Evolutionary conservation across 2,113 vertebrate genomes (phyloP).

Genomic region (Notiomystis cincta): DNA sequence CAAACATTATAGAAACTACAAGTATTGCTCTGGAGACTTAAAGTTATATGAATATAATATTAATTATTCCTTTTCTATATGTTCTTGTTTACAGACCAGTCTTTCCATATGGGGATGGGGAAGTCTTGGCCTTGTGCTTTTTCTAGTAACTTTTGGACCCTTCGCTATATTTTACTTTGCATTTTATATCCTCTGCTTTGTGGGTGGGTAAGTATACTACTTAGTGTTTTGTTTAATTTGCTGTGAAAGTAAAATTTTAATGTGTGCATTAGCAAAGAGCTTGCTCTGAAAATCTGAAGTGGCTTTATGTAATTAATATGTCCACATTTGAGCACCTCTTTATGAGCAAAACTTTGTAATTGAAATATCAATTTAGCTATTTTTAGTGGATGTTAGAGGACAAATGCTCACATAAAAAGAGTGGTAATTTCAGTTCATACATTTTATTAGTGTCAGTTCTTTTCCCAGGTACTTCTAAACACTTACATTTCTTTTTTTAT

Average conservation of each 20-base stretch:
- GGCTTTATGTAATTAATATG: background rate
- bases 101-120: slow-evolving; percentile 99
- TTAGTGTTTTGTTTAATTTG: background rate
- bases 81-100: slow-evolving; percentile 85
- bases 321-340: background rate
- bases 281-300: background rate
- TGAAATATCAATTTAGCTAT: background rate
- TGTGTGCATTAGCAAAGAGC: background rate
- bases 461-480: background rate
- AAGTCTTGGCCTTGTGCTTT: slow-evolving; percentile 92
- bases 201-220: slow-evolving; percentile 88
- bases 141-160: slow-evolving; percentile 95
- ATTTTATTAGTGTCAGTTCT: background rate
- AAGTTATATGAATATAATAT: background rate
- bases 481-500: background rate
- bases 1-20: background rate
- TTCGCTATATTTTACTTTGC: slow-evolving; percentile 98
- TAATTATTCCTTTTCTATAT: background rate
- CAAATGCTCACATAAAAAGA: background rate
- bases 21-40: background rate
- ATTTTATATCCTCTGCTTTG: slow-evolving; percentile 97
- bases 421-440: background rate
- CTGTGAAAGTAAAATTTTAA: background rate
- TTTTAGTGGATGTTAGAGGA: background rate
- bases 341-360: background rate